Evolutionary conservation across 2,888 invertebrate species (phyloP).

Genomic region (Disparrhopalites patrizii): DNA sequence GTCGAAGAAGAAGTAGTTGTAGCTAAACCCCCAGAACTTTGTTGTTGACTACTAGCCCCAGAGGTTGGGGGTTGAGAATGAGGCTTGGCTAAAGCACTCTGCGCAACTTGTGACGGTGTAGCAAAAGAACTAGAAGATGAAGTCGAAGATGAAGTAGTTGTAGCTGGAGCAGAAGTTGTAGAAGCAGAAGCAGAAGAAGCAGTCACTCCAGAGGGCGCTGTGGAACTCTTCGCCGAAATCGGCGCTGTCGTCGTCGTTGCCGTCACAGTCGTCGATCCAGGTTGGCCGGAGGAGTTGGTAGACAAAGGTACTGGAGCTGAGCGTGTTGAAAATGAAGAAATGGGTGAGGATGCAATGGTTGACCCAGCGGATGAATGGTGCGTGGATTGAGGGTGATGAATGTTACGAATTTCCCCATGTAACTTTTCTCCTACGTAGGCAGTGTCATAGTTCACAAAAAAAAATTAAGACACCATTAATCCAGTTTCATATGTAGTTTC

Average conservation of each 20-base stretch:
- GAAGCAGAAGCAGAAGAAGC: conserved; percentile 31
- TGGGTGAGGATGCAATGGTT: conserved; percentile 45
- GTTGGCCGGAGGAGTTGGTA: background rate
- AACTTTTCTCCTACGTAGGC: conserved; percentile 28
- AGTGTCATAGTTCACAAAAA: background rate
- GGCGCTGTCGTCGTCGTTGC: conserved; percentile 13
- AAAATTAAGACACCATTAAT: background rate
- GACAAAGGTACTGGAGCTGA: conserved; percentile 42
- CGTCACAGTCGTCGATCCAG: background rate
- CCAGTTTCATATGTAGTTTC: background rate
- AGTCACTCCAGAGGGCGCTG: background rate
- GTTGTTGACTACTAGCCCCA: background rate
- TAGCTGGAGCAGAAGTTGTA: conserved; percentile 21
- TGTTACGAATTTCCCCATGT: conserved; percentile 40
- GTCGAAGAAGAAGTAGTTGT: background rate
- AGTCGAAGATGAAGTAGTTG: background rate
- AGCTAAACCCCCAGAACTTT: background rate
- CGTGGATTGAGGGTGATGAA: conserved; percentile 35
- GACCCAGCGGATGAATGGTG: conserved; percentile 45
- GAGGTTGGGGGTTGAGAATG: too few species aligned
- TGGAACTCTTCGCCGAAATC: conserved; percentile 32
- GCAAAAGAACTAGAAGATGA: too few species aligned
- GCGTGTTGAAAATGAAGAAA: conserved; percentile 43
- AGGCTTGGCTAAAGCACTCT: too few species aligned
- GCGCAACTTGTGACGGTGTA: too few species aligned